These are phyloP conservation scores for Pseudorhombus dupliciocellatus DNA, from an alignment of 2,113 vertebrate species.

Conservation along the genomic window DNA sequence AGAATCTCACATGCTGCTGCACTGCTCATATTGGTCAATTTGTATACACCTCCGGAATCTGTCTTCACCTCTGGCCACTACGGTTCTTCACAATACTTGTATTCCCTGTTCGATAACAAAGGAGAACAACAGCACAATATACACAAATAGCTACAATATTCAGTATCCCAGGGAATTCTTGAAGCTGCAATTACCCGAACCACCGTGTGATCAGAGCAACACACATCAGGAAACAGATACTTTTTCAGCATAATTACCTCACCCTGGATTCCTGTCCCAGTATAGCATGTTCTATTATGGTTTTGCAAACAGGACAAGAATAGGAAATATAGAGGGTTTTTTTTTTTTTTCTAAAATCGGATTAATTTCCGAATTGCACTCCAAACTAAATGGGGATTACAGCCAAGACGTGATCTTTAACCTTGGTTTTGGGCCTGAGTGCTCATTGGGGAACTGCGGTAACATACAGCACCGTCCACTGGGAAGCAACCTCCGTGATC, in stretches of 20 bases:
- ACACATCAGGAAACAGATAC: slow-evolving; percentile 65
- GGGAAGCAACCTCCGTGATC: slow-evolving; percentile 51
- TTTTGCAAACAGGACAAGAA: slow-evolving; percentile 8
- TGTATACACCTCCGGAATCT: too few relatives aligned
- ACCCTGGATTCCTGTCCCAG: slow-evolving; percentile 50
- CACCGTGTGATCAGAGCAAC: slow-evolving; percentile 44
- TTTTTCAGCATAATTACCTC: slow-evolving; percentile 63
- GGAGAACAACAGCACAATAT: slow-evolving; percentile 2
- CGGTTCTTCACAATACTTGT: background rate
- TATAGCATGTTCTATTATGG: slow-evolving; percentile 39
- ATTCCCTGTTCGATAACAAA: background rate
- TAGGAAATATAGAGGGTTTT: slow-evolving; percentile 4
- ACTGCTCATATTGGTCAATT: too few relatives aligned
- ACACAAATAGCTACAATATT: slow-evolving; percentile 11
- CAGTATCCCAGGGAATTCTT: slow-evolving; percentile 44
- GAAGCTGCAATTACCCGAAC: slow-evolving; percentile 43
- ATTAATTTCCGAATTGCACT: slow-evolving; percentile 47
- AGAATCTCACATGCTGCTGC: too few relatives aligned
- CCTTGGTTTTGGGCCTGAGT: slow-evolving; percentile 27
- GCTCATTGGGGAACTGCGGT: slow-evolving; percentile 46
- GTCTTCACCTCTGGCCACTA: background rate
- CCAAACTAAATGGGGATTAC: slow-evolving; percentile 38
- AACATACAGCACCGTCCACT: slow-evolving; percentile 56
- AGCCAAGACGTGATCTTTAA: slow-evolving; percentile 33
- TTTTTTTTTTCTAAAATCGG: slow-evolving; percentile 37